Evolutionary conservation across 2,888 invertebrate species (phyloP).

Genomic region (Melanargia galathea): DNA sequence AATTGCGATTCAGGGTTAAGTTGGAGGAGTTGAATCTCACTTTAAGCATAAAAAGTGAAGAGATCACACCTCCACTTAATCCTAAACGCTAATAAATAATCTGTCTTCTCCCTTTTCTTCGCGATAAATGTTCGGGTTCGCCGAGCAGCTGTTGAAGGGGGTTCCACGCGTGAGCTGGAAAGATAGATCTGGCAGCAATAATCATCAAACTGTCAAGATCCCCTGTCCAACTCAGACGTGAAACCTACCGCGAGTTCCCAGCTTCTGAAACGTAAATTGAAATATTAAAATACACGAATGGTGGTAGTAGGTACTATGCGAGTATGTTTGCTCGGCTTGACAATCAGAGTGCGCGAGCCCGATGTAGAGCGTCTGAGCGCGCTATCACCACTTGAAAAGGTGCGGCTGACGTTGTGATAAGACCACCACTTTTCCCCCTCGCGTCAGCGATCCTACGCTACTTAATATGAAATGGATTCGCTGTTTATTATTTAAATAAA

Average conservation of each 20-base stretch:
- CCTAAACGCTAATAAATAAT: conserved; percentile 58
- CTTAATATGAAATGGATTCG: conserved; percentile 57
- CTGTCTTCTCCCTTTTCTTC: conserved; percentile 17
- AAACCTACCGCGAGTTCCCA: conserved; percentile 50
- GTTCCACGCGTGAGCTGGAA: conserved; percentile 81
- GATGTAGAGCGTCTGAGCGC: conserved; percentile 59
- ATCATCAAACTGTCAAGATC: conserved; percentile 78
- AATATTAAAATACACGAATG: background rate
- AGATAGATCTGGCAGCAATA: conserved; percentile 82
- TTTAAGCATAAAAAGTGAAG: conserved; percentile 82
- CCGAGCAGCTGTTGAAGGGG: conserved; percentile 44
- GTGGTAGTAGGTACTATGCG: too few relatives aligned
- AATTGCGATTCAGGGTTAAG: conserved; percentile 76
- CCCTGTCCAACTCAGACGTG: conserved; percentile 82
- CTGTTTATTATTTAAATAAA: conserved; percentile 48
- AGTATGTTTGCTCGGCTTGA: conserved; percentile 61
- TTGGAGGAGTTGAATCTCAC: conserved; percentile 84
- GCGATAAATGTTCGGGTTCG: background rate
- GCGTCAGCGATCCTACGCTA: conserved; percentile 66
- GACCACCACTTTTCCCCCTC: conserved; percentile 75
- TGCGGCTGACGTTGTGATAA: conserved; percentile 79
- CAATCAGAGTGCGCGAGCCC: conserved; percentile 63
- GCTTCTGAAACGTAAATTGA: conserved; percentile 51
- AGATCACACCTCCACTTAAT: conserved; percentile 84
- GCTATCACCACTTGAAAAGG: conserved; percentile 78